Conservation (phyloP, 2,888 invertebrate genomes). For the Nomada fucata region DNA sequence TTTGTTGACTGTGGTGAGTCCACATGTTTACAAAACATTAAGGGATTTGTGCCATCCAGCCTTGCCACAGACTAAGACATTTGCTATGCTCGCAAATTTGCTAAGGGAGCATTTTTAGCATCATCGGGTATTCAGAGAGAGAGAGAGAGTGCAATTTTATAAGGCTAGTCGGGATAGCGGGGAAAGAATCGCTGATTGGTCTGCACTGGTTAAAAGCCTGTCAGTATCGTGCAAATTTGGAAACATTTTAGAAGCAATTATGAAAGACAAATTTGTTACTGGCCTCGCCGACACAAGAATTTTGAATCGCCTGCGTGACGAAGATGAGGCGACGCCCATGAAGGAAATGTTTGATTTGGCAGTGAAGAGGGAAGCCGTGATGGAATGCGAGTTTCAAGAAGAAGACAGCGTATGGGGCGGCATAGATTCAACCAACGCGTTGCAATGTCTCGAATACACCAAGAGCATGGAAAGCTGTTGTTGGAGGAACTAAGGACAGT, state of each 20-base stretch:
- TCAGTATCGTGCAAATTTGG: conserved; percentile 4
- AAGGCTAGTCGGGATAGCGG: background rate
- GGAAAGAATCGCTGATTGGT: conserved; percentile 1
- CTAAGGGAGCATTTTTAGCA: background rate
- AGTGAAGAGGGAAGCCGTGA: background rate
- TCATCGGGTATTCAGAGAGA: background rate
- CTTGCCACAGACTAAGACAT: background rate
- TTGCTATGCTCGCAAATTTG: background rate
- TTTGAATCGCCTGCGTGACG: background rate
- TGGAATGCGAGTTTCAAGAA: background rate
- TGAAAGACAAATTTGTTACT: conserved; percentile 12
- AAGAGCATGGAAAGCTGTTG: background rate
- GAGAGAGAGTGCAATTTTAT: background rate
- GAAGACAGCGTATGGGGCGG: no score
- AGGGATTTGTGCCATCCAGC: conserved; percentile 11
- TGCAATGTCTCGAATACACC: no score
- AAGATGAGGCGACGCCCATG: background rate
- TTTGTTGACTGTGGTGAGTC: conserved; percentile 1
- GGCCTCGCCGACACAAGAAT: background rate
- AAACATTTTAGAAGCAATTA: background rate
- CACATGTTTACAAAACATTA: background rate
- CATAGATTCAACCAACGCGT: background rate
- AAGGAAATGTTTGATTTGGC: conserved; percentile 3
- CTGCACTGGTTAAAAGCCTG: background rate
- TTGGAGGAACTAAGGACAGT: background rate